Conservation (phyloP, 1,140 invertebrate genomes). For the Tetramorium alpestre region DNA sequence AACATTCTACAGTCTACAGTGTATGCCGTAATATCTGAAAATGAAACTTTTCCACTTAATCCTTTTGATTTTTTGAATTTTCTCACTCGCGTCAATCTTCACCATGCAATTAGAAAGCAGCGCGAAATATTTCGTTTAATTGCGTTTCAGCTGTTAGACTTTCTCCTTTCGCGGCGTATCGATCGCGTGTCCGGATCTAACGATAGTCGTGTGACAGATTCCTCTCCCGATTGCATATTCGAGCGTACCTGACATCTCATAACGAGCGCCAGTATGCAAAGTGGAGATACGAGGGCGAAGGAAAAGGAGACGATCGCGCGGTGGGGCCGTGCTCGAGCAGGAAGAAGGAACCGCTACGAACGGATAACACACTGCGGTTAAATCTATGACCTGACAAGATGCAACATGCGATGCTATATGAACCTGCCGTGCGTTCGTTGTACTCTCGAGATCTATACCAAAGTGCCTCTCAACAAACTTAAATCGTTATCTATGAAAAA, state of each 20-base stretch:
- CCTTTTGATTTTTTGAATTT: not conserved
- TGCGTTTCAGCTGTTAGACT: not conserved
- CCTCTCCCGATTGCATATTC: constrained; percentile 16
- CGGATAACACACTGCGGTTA: constrained; percentile 64
- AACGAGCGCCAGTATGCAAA: constrained; percentile 43
- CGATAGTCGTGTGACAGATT: constrained; percentile 31
- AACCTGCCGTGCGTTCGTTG: constrained; percentile 60
- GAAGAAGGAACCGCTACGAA: constrained; percentile 33
- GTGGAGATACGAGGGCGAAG: constrained; percentile 20
- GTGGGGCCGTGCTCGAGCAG: not conserved
- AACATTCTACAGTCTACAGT: not conserved
- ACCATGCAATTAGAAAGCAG: constrained; percentile 23
- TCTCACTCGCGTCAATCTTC: not conserved
- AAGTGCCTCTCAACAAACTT: constrained; percentile 17
- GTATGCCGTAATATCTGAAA: not conserved
- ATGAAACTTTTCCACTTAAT: not conserved
- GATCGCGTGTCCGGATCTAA: constrained; percentile 45
- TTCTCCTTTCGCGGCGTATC: constrained; percentile 44
- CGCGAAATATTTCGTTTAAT: constrained; percentile 25
- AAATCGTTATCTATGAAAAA: constrained; percentile 7
- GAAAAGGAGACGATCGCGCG: constrained; percentile 5
- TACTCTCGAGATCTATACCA: constrained; percentile 22
- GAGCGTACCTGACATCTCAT: constrained; percentile 23
- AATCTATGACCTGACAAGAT: constrained; percentile 65
- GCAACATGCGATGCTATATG: constrained; percentile 58